Evolutionary conservation across 2,113 vertebrate genomes (phyloP), one percentile per base, ranked within the genome.

Genomic region (Cariama cristata): DNA sequence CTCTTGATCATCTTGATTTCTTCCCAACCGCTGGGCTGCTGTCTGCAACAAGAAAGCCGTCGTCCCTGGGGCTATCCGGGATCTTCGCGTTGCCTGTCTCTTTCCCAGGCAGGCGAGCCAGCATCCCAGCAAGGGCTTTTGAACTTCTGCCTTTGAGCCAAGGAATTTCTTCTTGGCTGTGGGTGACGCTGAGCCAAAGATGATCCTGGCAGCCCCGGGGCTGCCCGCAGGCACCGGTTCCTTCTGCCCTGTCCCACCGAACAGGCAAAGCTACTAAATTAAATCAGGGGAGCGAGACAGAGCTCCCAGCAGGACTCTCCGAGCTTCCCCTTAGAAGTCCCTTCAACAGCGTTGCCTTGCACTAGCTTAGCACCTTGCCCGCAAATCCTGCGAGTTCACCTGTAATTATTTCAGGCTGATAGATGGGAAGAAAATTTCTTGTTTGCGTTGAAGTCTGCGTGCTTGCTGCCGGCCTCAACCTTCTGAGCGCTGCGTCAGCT

Each of bases 141-240:
- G 16, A 12, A 12, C 77, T 71, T n/a, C 56, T 93, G 80, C 82
- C 84, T 83, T 9, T 12, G 49, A 94, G 91, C 67, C 91, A 82
- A 79, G 53, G 62, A 86, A 64, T 95, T 92, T 73, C 74, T 45
- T 28, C 79, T 20, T 68, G 62, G 71, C 82, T 76, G 26, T 21
- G 58, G 66, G 38, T 85, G 75, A 50, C 8, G 5, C 56, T 2
- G 82, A 75, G 64, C 24, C 86, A 63, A 52, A 33, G 47, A 71
- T 45, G 90, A 67, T 79, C 56, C 79, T 0, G 0, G 33, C 21
- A 42, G 50, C 94, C 64, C 35, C 0, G 0, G 49, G 81, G 53
- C 12, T 45, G 42, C 56, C 45, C 0, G 0, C 2, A 42, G 56
- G 22, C 42, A 4, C 26, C 0, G 0, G 19, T 55, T 83, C 62